Conservation (phyloP, 92 coral and sea anemone species). For the Hydrozoanthus gracilis region DNA sequence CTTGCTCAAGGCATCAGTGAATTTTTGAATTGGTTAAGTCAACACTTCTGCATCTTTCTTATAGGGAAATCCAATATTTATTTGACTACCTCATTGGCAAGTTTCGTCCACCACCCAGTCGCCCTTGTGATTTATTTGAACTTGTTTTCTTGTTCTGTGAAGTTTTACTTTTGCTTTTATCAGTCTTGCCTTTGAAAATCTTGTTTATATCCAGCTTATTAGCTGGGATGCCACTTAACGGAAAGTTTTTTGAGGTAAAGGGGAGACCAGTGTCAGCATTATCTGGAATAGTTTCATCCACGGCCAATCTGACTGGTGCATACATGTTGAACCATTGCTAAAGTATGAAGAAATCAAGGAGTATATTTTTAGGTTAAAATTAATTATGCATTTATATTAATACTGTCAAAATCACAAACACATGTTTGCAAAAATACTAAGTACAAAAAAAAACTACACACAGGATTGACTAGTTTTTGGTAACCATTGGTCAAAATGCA, state of each 20-base stretch:
- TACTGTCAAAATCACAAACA: no score
- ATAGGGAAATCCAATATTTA: no score
- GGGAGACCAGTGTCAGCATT: conserved; percentile 27
- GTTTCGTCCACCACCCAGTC: conserved; percentile 20
- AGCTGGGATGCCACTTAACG: conserved; percentile 44
- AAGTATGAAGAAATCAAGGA: not conserved
- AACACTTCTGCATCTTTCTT: not conserved
- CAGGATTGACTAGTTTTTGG: no score
- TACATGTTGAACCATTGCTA: conserved; percentile 99
- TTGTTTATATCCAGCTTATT: conserved; percentile 86
- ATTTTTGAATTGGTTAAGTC: not conserved
- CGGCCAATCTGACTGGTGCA: conserved; percentile 89
- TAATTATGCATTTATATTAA: no score
- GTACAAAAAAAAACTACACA: no score
- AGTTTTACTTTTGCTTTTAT: conserved; percentile 70
- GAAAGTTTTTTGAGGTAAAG: conserved; percentile 31
- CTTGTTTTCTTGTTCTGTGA: conserved; percentile 79
- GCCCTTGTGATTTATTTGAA: conserved; percentile 26
- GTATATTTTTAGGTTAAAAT: not conserved
- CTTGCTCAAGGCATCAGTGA: not conserved
- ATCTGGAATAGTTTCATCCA: conserved; percentile 61
- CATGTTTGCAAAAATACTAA: no score
- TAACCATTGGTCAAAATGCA: no score
- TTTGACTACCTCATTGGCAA: conserved; percentile 7
- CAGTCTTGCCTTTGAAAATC: conserved; percentile 90